phyloP scores from a whole-genome alignment of 2,113 vertebrate species.

The Labrus mixtus region DNA sequence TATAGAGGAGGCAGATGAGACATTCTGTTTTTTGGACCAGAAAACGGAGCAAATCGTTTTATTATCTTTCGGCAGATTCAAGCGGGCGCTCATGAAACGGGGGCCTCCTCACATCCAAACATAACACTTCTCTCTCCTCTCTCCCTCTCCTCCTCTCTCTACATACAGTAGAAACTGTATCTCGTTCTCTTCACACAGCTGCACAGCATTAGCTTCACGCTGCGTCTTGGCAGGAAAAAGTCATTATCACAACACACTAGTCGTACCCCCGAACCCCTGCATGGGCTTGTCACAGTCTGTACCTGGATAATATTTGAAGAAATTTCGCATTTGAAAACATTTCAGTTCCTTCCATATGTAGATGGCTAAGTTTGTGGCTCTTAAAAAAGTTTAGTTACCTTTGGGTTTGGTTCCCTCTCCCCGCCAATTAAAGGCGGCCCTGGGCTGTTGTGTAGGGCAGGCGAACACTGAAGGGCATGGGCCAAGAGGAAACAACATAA shows the following conservation, averaged over 20 bases:
- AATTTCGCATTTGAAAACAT: conserved; percentile 27
- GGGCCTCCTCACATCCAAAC: conserved; percentile 84
- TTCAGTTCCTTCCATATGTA: conserved; percentile 48
- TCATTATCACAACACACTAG: conserved; percentile 76
- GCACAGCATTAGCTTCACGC: conserved; percentile 86
- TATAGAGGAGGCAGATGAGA: conserved; percentile 96
- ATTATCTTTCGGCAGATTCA: conserved; percentile 94
- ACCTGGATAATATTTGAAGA: conserved; percentile 70
- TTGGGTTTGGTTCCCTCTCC: conserved; percentile 54
- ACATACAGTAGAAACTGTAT: conserved; percentile 21
- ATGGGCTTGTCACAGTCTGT: conserved; percentile 60
- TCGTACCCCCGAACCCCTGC: conserved; percentile 49
- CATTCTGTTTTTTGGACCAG: conserved; percentile 92
- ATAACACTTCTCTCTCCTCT: conserved; percentile 80
- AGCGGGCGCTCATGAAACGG: conserved; percentile 88
- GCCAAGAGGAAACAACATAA: conserved; percentile 93
- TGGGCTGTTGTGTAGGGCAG: conserved; percentile 71
- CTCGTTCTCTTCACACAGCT: conserved; percentile 81
- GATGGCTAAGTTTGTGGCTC: conserved; percentile 40
- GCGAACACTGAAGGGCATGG: conserved; percentile 77
- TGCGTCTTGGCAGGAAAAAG: conserved; percentile 80
- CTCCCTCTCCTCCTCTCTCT: conserved; percentile 13
- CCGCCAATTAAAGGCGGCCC: conserved; percentile 73
- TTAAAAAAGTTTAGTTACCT: conserved; percentile 55
- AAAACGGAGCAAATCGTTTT: conserved; percentile 93